Evolutionary conservation across 2,797 vertebrate species (phyloP), one percentile per base, ranked within the genome.

Genomic region (Balearica regulorum): DNA sequence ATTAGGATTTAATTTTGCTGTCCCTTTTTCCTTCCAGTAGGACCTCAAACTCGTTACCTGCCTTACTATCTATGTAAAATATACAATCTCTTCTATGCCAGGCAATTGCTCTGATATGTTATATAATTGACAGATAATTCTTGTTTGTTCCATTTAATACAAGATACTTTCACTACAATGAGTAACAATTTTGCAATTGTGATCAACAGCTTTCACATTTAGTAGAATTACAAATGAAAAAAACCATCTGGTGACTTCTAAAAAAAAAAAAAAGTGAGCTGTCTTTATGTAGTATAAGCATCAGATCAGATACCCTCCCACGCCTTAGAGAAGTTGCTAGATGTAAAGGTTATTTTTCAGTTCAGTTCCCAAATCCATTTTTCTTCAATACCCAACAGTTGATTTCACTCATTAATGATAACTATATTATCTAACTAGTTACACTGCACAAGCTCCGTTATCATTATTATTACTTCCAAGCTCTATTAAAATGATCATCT

Each of bases 121-220:
- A 49, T 8, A 81, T 39, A 79, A 94, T 71, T 89, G 90, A 44
- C 33, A 62, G 33, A 81, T 71, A 84, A 82, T 14, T 16, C 73
- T 89, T 87, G 73, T 82, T 90, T 94, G 43, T 68, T 93, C 54
- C 46, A 58, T n/a, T 71, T 84, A 79, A 87, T 25, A 92, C 39
- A 62, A 87, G 68, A 77, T 16, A 77, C 68, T 80, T 86, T 58
- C 75, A 87, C 82, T 89, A 89, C 80, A 87, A 53, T 35, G 33
- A 96, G 71, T 73, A 95, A 92, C 48, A 85, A 75, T 62, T 93
- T 75, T 62, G 57, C 57, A 87, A 37, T 71, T 89, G 65, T 78
- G 69, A 92, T 92, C 72, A 90, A 87, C 83, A 93, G 72, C 80
- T 95, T 94, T 91, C 91, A 86, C 48, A 78, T 86, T 91, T 88